These are phyloP conservation scores for Oreochromis aureus DNA, from an alignment of 2,113 vertebrate species.

Conservation along the genomic window DNA sequence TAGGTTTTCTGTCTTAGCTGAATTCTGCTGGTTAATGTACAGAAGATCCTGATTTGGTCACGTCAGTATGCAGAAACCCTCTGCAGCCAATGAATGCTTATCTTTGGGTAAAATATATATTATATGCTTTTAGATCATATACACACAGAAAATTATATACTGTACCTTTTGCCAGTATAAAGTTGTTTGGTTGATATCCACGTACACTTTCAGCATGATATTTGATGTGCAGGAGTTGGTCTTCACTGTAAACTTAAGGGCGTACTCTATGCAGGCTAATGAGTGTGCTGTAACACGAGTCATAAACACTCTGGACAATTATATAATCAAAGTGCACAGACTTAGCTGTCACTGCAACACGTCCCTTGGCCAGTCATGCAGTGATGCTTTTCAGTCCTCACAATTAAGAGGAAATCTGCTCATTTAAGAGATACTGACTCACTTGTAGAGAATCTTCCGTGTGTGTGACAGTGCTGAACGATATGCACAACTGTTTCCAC, in stretches of 20 bases:
- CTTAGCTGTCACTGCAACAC: background rate
- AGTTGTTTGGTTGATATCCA: background rate
- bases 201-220: background rate
- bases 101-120: background rate
- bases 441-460: accelerated
- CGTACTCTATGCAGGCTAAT: background rate
- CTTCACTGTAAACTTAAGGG: background rate
- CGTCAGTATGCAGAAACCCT: accelerated
- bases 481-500: background rate
- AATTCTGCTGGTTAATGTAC: background rate
- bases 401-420: background rate
- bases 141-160: background rate
- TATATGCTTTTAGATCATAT: background rate
- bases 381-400: background rate
- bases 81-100: background rate
- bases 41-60: background rate
- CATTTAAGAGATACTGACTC: background rate
- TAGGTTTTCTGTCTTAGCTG: background rate
- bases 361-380: background rate
- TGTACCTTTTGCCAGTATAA: background rate
- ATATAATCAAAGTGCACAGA: background rate
- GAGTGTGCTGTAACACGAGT: background rate
- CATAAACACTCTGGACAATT: background rate
- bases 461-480: background rate
- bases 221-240: background rate